Percentiles rank a stretch among this genome's conserved stretches.
Evolutionary conservation across 2,113 vertebrate species (phyloP).

Genomic region (Heptranchias perlo): DNA sequence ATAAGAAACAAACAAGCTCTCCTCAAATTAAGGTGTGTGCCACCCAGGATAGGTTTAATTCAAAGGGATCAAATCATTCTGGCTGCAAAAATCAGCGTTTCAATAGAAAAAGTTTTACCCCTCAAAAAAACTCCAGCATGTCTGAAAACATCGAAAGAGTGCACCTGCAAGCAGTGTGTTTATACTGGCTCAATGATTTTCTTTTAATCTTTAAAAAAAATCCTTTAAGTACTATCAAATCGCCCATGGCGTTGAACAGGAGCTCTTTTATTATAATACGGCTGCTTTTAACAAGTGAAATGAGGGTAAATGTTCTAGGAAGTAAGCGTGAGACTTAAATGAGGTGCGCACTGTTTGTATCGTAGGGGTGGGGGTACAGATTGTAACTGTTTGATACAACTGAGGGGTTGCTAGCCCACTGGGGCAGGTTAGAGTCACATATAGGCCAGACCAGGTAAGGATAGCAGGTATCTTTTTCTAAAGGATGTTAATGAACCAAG

Average conservation of each 20-base stretch:
- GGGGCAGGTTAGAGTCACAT: neutral
- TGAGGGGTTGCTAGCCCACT: neutral
- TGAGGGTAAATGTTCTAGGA: too few relatives aligned
- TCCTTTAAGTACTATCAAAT: neutral
- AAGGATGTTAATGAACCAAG: neutral
- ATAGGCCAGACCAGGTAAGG: neutral
- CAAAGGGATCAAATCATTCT: neutral
- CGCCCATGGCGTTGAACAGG: neutral
- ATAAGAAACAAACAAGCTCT: neutral
- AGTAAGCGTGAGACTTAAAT: too few relatives aligned
- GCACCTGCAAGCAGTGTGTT: neutral
- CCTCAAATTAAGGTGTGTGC: neutral
- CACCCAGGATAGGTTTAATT: too few relatives aligned
- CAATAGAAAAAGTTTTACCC: neutral
- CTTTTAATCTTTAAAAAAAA: neutral
- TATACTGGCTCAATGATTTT: neutral
- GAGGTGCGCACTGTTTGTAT: neutral
- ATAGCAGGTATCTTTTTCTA: neutral
- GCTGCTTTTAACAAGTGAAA: neutral
- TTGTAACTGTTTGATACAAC: neutral
- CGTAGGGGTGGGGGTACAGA: neutral
- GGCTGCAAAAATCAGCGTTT: neutral
- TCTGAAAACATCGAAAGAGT: neutral
- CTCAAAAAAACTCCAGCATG: neutral
- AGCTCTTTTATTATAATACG: neutral